These are phyloP conservation scores for Eupithecia inturbata DNA, from an alignment of 2,888 invertebrate genomes.

Conservation along the genomic window DNA sequence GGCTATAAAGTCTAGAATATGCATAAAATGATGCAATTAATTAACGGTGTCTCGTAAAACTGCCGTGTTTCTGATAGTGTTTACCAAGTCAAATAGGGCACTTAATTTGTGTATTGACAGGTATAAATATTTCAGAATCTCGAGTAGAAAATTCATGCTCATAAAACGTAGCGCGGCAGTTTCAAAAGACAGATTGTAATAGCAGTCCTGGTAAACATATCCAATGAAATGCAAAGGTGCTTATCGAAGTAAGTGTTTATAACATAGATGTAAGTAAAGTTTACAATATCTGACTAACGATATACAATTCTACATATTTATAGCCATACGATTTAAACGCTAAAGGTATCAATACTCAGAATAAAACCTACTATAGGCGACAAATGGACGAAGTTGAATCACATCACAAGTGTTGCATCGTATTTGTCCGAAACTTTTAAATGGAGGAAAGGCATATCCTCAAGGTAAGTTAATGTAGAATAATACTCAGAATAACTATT, in stretches of 20 bases:
- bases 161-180: constrained; percentile 38
- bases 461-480: neutral
- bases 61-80: constrained; percentile 43
- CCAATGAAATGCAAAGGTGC: constrained; percentile 18
- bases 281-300: neutral
- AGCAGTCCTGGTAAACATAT: constrained; percentile 27
- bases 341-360: neutral
- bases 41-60: constrained; percentile 44
- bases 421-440: neutral
- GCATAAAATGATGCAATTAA: constrained; percentile 46
- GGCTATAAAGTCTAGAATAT: constrained; percentile 31
- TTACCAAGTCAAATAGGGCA: constrained; percentile 47
- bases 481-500: neutral
- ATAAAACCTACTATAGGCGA: neutral
- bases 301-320: neutral
- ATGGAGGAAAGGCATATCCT: neutral
- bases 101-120: constrained; percentile 46
- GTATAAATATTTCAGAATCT: constrained; percentile 40
- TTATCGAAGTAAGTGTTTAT: neutral
- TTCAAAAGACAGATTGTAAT: constrained; percentile 37
- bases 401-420: neutral
- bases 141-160: constrained; percentile 39
- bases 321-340: no score
- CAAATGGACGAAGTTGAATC: neutral
- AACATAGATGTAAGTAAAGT: neutral